Evolutionary conservation across 1,140 invertebrate species (phyloP).

Genomic region (Drosophila leontia): DNA sequence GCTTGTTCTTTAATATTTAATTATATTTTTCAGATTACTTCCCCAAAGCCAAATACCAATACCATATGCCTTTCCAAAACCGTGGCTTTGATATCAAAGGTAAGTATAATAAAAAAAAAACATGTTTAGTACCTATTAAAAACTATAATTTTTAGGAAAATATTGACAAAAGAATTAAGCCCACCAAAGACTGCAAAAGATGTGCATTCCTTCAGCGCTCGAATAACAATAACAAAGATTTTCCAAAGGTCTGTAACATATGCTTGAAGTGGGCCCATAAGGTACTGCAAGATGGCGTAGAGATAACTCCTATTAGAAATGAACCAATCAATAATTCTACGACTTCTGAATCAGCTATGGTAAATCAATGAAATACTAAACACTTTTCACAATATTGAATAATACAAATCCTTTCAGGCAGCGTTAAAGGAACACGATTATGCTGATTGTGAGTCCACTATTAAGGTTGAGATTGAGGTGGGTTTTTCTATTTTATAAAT

Average conservation of each 20-base stretch:
- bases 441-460: neutral
- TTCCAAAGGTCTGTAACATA: neutral
- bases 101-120: neutral
- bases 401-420: neutral
- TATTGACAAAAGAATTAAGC: neutral
- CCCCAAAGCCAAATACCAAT: neutral
- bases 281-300: neutral
- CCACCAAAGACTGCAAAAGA: neutral
- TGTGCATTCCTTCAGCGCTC: neutral
- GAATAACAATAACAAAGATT: neutral
- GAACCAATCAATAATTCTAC: neutral
- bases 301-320: no score
- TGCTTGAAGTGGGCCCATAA: constrained; percentile 5
- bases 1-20: no score
- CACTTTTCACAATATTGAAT: neutral
- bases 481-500: neutral
- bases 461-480: neutral
- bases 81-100: neutral
- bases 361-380: neutral
- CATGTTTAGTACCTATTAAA: no score
- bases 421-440: neutral
- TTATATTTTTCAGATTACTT: no score
- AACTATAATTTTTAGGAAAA: neutral
- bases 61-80: neutral
- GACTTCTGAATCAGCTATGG: no score